Percentiles rank a stretch among this genome's conserved stretches.
Evolutionary conservation across 2,888 invertebrate species (phyloP).

Genomic region (Cantharis lateralis): DNA sequence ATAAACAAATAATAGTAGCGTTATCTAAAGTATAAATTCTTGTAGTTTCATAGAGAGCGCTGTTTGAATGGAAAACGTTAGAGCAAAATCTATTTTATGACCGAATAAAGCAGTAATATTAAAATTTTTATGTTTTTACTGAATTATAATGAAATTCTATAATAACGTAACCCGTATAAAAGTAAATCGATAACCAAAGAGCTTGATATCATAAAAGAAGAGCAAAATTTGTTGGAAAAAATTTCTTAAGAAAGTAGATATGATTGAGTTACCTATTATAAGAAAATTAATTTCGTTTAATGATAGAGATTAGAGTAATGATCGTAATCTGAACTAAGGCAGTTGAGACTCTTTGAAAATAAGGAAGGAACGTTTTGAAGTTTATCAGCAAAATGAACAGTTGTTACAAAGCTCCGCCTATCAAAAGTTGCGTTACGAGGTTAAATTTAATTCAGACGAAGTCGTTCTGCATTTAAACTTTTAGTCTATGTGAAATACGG

Average conservation of each 20-base stretch:
- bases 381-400: conserved; percentile 42
- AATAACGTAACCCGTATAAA: not conserved
- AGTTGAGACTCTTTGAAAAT: conserved; percentile 30
- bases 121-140: not conserved
- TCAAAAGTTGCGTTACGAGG: conserved; percentile 37
- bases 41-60: not conserved
- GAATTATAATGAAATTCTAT: not conserved
- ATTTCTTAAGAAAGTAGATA: conserved; percentile 5
- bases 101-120: not conserved
- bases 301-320: conserved; percentile 43
- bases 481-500: conserved; percentile 43
- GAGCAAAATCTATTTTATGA: not conserved
- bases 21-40: not conserved
- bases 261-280: conserved; percentile 28
- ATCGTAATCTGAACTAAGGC: conserved; percentile 41
- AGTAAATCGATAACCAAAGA: not conserved
- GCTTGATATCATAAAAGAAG: not conserved
- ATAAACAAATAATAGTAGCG: not conserved
- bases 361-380: conserved; percentile 39
- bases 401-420: conserved; percentile 37
- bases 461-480: conserved; percentile 46
- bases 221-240: not conserved
- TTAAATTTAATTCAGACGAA: conserved; percentile 44
- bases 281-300: conserved; percentile 38
- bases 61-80: not conserved